Evolutionary conservation across 2,113 vertebrate genomes (phyloP).

Genomic region (Cyrtonyx montezumae): DNA sequence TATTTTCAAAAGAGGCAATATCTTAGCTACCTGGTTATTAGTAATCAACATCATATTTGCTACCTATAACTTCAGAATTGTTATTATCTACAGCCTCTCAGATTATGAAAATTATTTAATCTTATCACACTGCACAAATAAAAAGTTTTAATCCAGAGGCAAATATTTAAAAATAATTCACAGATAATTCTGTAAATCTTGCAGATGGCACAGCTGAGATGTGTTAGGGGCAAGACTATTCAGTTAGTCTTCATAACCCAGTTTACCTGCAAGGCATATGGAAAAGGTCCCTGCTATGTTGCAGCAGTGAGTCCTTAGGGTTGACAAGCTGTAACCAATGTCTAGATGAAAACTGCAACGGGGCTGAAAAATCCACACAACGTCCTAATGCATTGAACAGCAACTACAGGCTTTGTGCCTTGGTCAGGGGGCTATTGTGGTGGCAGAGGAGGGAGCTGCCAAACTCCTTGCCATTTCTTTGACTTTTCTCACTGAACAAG

Average conservation of each 20-base stretch:
- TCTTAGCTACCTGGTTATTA: constrained; percentile 23
- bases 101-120: not conserved
- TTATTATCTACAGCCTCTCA: not conserved
- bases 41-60: not conserved
- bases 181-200: not conserved
- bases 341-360: not conserved
- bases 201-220: not conserved
- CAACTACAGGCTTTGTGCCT: not conserved
- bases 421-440: rapidly evolving
- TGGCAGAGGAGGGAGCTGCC: not conserved
- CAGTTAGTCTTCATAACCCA: not conserved
- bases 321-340: not conserved
- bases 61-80: not conserved
- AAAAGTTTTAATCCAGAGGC: not conserved
- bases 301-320: not conserved
- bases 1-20: constrained; percentile 31
- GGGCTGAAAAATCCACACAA: not conserved
- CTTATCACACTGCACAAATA: not conserved
- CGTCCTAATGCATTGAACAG: not conserved
- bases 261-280: not conserved
- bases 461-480: not conserved
- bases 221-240: not conserved
- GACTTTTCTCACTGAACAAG: not conserved
- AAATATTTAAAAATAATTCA: constrained; percentile 11
- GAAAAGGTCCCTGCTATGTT: not conserved